phyloP scores from a whole-genome alignment of 2,888 invertebrate genomes.

The Gandaritis pyraliata region DNA sequence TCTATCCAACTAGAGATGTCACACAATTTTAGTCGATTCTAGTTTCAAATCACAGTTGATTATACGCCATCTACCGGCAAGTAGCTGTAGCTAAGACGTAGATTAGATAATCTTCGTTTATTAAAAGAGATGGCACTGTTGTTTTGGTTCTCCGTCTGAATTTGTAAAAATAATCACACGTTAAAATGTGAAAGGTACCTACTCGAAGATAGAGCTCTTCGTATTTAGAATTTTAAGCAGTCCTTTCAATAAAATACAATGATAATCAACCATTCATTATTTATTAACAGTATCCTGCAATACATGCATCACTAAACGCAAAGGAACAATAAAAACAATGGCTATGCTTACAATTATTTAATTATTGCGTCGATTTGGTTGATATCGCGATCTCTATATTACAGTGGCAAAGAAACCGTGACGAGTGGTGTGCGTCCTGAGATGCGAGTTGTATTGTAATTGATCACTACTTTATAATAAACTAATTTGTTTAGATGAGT shows the following conservation, averaged over 20 bases:
- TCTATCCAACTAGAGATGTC: too few relatives aligned
- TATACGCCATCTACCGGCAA: constrained; percentile 13
- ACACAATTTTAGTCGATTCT: too few relatives aligned
- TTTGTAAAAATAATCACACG: too few relatives aligned
- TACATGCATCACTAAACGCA: constrained; percentile 41
- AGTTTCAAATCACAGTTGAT: too few relatives aligned
- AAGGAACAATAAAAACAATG: constrained; percentile 44
- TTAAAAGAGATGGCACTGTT: too few relatives aligned
- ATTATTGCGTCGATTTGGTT: constrained; percentile 53
- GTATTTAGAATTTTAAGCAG: too few relatives aligned
- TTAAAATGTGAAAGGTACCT: too few relatives aligned
- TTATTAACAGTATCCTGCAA: constrained; percentile 44
- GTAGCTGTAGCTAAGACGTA: neutral
- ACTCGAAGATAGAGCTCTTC: too few relatives aligned
- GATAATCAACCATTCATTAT: constrained; percentile 52
- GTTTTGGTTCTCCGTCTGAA: too few relatives aligned
- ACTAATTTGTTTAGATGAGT: constrained; percentile 85
- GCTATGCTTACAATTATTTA: constrained; percentile 75
- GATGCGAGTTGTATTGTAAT: constrained; percentile 60
- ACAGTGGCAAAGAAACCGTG: constrained; percentile 58
- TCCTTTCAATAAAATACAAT: constrained; percentile 68
- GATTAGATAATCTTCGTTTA: too few relatives aligned
- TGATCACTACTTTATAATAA: constrained; percentile 68
- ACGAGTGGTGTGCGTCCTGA: constrained; percentile 52
- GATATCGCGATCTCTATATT: constrained; percentile 58